A percentile compares a stretch with the other conserved stretches of the same genome.
Conservation (phyloP, 1,140 invertebrate species). For the Macrosteles quadrilineatus region DNA sequence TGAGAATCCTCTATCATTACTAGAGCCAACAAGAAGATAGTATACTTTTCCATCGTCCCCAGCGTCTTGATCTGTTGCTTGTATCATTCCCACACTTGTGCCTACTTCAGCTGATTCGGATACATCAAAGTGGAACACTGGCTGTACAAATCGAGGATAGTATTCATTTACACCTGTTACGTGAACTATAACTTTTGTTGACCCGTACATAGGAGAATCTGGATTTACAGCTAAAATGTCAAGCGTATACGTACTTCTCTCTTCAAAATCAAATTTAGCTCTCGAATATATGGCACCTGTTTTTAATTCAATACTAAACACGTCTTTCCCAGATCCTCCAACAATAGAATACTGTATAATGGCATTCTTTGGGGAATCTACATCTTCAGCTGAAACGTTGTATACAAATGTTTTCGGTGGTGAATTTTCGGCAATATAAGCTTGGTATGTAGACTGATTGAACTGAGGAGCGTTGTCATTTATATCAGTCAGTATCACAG, state of each 20-base stretch:
- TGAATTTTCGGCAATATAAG: constrained; percentile 82
- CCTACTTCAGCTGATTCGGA: constrained; percentile 90
- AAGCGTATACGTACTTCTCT: constrained; percentile 72
- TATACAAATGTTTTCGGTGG: constrained; percentile 74
- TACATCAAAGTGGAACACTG: constrained; percentile 90
- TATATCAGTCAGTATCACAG: constrained; percentile 84
- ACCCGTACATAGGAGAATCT: constrained; percentile 76
- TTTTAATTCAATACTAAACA: constrained; percentile 74
- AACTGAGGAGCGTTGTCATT: constrained; percentile 89
- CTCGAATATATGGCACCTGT: constrained; percentile 77
- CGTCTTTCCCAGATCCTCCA: constrained; percentile 71
- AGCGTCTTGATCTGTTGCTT: constrained; percentile 87
- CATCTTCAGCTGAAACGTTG: constrained; percentile 76
- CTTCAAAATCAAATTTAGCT: constrained; percentile 87
- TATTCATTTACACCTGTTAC: constrained; percentile 92
- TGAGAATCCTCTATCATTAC: constrained; percentile 88
- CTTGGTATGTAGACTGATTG: constrained; percentile 74
- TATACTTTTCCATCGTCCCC: constrained; percentile 91
- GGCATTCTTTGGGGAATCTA: constrained; percentile 89
- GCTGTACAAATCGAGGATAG: constrained; percentile 87
- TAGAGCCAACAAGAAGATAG: constrained; percentile 90
- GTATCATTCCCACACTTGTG: constrained; percentile 80
- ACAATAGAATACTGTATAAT: constrained; percentile 85
- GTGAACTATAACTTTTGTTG: constrained; percentile 70
- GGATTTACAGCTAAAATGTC: constrained; percentile 87